Evolutionary conservation across 1,140 invertebrate genomes (phyloP).

Genomic region (Aphelinus atriplicis): DNA sequence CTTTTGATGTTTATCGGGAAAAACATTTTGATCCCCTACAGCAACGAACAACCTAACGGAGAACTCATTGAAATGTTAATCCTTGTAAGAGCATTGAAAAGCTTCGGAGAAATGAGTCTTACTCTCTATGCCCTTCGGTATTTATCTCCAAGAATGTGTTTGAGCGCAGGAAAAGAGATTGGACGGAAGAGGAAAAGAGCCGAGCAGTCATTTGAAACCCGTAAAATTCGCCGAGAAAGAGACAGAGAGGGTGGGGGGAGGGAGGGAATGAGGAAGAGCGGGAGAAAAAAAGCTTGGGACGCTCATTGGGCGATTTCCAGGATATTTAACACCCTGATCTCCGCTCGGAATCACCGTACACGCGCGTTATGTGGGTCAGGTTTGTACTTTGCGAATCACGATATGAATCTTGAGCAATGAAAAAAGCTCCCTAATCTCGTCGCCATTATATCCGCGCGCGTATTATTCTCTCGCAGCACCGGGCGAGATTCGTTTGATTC

Average conservation of each 20-base stretch:
- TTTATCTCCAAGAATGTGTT: too few relatives aligned
- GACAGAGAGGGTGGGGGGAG: not conserved
- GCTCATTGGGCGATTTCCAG: conserved; percentile 24
- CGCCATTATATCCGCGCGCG: conserved; percentile 18
- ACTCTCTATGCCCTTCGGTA: too few relatives aligned
- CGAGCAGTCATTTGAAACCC: conserved; percentile 9
- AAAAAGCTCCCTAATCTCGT: conserved; percentile 28
- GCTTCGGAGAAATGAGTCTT: too few relatives aligned
- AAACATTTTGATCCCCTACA: too few relatives aligned
- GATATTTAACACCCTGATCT: conserved; percentile 30
- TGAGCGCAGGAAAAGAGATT: not conserved
- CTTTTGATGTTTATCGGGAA: too few relatives aligned
- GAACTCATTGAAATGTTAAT: too few relatives aligned
- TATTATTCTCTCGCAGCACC: conserved; percentile 17
- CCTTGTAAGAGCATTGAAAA: too few relatives aligned
- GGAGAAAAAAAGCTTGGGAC: not conserved
- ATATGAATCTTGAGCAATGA: conserved; percentile 24
- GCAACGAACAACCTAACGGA: too few relatives aligned
- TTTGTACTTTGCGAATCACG: conserved; percentile 14
- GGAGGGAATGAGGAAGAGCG: not conserved
- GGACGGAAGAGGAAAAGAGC: conserved; percentile 1
- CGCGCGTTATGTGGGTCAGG: conserved; percentile 27
- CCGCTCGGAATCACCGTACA: conserved; percentile 12
- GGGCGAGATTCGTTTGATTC: too few relatives aligned
- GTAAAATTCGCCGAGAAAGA: conserved; percentile 15